Conservation (phyloP, 2,797 vertebrate species). For the Scolopax bukidnonensis region DNA sequence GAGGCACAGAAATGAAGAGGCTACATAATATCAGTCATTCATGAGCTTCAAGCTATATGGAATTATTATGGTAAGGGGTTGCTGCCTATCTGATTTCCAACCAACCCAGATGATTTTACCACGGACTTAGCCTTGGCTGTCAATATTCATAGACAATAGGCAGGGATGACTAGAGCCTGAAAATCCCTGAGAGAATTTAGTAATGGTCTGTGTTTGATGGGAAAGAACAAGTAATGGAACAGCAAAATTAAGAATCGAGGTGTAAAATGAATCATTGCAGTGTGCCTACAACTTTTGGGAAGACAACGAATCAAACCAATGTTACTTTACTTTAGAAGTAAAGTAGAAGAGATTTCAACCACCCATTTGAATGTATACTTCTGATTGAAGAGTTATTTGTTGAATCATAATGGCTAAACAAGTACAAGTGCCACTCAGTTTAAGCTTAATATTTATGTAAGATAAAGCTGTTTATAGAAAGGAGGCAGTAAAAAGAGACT, state of each 20-base stretch:
- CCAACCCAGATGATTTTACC: background rate
- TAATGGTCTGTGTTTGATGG: background rate
- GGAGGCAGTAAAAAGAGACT: background rate
- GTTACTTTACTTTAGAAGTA: background rate
- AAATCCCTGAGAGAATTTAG: background rate
- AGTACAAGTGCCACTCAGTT: background rate
- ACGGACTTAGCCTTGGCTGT: background rate
- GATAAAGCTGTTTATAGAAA: slow-evolving; percentile 4
- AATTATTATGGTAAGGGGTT: background rate
- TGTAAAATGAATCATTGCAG: background rate
- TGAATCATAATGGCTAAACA: background rate
- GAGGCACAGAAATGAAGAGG: background rate
- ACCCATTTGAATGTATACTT: background rate
- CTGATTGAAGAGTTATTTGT: background rate
- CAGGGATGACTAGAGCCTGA: background rate
- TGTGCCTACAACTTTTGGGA: background rate
- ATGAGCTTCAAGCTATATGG: background rate
- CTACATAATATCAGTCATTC: background rate
- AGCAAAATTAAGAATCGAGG: background rate
- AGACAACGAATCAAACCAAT: background rate
- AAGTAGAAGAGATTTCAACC: background rate
- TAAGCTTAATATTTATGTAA: slow-evolving; percentile 8
- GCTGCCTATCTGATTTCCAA: background rate
- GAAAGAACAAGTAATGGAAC: background rate
- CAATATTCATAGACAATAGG: background rate